Evolutionary conservation across 2,113 vertebrate species (phyloP).

Genomic region (Setophaga kirtlandii): DNA sequence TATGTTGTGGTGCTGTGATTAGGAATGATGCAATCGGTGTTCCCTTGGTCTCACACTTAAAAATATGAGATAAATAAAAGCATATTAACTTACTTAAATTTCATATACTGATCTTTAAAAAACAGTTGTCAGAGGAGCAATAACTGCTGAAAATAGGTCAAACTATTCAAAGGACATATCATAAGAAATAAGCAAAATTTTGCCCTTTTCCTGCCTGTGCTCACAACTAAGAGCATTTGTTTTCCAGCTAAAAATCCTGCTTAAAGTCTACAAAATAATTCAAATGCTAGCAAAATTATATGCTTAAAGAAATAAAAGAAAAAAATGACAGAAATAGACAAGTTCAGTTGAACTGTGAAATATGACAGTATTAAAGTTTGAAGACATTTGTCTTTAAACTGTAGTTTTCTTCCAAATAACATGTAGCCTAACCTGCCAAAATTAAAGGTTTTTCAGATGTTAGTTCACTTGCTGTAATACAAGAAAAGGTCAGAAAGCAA

Average conservation of each 20-base stretch:
- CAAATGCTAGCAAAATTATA: not conserved
- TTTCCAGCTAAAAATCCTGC: not conserved
- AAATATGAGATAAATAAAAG: slow-evolving; percentile 33
- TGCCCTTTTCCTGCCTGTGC: slow-evolving; percentile 25
- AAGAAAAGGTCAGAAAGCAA: slow-evolving; percentile 69
- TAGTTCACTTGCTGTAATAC: slow-evolving; percentile 40
- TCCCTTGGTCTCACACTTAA: not conserved
- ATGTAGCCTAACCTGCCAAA: slow-evolving; percentile 43
- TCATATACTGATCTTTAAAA: not conserved
- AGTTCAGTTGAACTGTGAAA: slow-evolving; percentile 1
- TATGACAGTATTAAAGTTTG: slow-evolving; percentile 1
- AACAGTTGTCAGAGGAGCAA: slow-evolving; percentile 19
- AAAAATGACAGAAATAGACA: not conserved
- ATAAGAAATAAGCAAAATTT: slow-evolving; percentile 45
- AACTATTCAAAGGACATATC: slow-evolving; percentile 32
- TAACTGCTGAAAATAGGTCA: slow-evolving; percentile 67
- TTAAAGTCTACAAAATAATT: slow-evolving; percentile 6
- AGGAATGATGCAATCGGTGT: not conserved
- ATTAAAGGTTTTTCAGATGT: slow-evolving; percentile 62
- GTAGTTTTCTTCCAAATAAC: slow-evolving; percentile 38
- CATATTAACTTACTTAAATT: slow-evolving; percentile 18
- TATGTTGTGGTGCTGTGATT: not conserved
- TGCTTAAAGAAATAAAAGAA: not conserved
- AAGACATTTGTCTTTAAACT: slow-evolving; percentile 30
- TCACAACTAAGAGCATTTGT: slow-evolving; percentile 11